Evolutionary conservation across 2,888 invertebrate species (phyloP).

Genomic region (Brachyptera risi): DNA sequence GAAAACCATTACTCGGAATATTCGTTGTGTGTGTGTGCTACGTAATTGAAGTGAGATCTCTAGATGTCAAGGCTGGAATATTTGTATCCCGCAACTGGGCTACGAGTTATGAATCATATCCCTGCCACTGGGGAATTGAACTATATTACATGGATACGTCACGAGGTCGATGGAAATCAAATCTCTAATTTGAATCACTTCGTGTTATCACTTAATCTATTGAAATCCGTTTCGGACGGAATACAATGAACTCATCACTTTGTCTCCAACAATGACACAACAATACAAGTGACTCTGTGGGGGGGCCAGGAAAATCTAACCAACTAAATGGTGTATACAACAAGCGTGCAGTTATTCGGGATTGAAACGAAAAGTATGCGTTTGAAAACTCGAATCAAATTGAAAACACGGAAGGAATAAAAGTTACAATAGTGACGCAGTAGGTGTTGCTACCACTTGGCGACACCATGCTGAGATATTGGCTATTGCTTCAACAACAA

Average conservation of each 20-base stretch:
- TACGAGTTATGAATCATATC: too few relatives aligned
- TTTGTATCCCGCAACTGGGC: too few relatives aligned
- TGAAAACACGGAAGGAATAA: conserved; percentile 4
- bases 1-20: too few relatives aligned
- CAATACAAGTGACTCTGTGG: not conserved
- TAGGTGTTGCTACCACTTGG: conserved; percentile 17
- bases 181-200: too few relatives aligned
- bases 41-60: too few relatives aligned
- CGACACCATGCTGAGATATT: conserved; percentile 3
- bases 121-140: too few relatives aligned
- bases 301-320: not conserved
- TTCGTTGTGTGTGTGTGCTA: too few relatives aligned
- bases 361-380: not conserved
- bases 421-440: conserved; percentile 7
- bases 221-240: not conserved
- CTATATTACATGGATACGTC: too few relatives aligned
- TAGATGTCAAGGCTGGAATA: too few relatives aligned
- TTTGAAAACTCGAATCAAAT: not conserved
- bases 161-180: too few relatives aligned
- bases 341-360: too few relatives aligned
- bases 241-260: not conserved
- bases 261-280: conserved; percentile 6
- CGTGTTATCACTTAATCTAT: conserved; percentile 11
- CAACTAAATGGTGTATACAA: conserved; percentile 3
- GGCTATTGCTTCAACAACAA: not conserved